Evolutionary conservation across 2,888 invertebrate genomes (phyloP).

Genomic region (Bombyx huttoni): DNA sequence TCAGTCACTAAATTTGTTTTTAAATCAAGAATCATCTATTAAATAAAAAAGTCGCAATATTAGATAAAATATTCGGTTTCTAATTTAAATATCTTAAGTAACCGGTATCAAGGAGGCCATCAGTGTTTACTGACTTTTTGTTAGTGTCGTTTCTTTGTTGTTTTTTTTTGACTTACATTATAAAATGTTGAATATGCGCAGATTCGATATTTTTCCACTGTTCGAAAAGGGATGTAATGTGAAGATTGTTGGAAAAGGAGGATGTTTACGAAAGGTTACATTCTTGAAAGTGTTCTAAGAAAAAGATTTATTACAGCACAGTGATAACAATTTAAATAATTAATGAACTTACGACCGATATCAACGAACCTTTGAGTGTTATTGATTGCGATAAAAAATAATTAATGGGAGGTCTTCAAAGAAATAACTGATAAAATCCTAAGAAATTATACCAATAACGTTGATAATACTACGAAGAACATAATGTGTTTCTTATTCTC

Average conservation of each 20-base stretch:
- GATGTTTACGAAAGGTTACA: too few relatives aligned
- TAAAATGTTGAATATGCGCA: background rate
- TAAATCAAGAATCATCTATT: background rate
- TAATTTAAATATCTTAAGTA: slow-evolving; percentile 1
- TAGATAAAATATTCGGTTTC: background rate
- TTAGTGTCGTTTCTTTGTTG: background rate
- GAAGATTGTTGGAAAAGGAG: too few relatives aligned
- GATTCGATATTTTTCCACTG: too few relatives aligned
- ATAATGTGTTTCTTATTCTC: too few relatives aligned
- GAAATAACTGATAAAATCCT: background rate
- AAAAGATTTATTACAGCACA: too few relatives aligned
- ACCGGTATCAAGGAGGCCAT: background rate
- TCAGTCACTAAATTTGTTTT: too few relatives aligned
- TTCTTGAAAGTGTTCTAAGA: too few relatives aligned
- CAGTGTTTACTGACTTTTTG: background rate
- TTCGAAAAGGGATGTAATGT: too few relatives aligned
- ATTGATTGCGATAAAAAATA: background rate
- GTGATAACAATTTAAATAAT: too few relatives aligned
- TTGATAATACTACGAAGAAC: background rate
- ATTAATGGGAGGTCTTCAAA: background rate
- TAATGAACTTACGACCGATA: too few relatives aligned
- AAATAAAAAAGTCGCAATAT: background rate
- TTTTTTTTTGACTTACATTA: background rate
- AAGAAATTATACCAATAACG: background rate
- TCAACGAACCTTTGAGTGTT: background rate